A percentile compares a stretch with the other conserved stretches of the same genome.
These are phyloP conservation scores for Ormyrus labotus DNA, from an alignment of 2,888 invertebrate species.

Conservation along the genomic window DNA sequence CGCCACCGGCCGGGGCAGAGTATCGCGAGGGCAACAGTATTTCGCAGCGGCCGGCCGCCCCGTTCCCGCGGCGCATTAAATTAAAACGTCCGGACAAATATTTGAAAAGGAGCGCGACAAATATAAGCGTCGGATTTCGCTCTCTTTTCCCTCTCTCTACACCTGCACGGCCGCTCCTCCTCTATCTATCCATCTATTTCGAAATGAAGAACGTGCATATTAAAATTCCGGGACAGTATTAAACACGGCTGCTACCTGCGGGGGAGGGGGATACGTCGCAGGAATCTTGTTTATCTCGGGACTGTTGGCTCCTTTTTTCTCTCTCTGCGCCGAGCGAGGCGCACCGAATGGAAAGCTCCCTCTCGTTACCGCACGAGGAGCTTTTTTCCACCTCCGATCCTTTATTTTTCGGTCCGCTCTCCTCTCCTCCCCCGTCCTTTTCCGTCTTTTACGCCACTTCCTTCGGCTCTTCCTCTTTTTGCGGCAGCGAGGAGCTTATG, in stretches of 20 bases:
- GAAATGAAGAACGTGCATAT: conserved; percentile 53
- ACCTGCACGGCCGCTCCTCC: background rate
- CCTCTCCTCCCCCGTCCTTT: too few relatives aligned
- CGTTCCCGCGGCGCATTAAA: conserved; percentile 21
- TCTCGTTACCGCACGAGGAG: too few relatives aligned
- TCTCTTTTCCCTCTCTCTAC: background rate
- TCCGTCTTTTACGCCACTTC: too few relatives aligned
- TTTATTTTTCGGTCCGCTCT: too few relatives aligned
- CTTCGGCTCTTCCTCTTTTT: too few relatives aligned
- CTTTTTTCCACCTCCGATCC: too few relatives aligned
- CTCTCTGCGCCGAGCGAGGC: too few relatives aligned
- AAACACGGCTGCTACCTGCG: conserved; percentile 24
- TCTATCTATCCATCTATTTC: conserved; percentile 4
- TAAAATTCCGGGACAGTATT: conserved; percentile 52
- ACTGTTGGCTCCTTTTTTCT: too few relatives aligned
- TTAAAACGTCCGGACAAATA: conserved; percentile 52
- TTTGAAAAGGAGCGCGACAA: conserved; percentile 47
- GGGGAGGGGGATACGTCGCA: background rate
- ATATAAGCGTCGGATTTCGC: conserved; percentile 4
- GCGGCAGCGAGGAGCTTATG: too few relatives aligned
- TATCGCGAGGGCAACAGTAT: background rate
- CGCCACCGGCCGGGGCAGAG: too few relatives aligned
- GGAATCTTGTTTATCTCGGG: conserved; percentile 40
- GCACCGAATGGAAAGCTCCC: too few relatives aligned
- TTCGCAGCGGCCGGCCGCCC: background rate